Base-by-base conservation (phyloP, 2,888 invertebrate genomes). In the Apoderus coryli region DNA sequence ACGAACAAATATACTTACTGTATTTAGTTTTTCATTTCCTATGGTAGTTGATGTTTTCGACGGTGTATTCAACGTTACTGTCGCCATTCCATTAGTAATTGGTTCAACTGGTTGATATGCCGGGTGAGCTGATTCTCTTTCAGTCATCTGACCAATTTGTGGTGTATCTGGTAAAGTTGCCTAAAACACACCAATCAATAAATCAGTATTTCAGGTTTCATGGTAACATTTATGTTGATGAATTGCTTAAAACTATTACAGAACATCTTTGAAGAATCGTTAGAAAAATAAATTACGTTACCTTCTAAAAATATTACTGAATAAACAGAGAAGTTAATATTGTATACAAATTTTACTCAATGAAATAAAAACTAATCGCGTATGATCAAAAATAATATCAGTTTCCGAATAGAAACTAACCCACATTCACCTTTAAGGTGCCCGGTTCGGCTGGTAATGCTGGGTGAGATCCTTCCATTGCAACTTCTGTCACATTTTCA, bases 101-200 rank as follows among this genome's bases (percentile, higher is more conserved):
- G 50, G 42, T 14, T 55, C 55, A 4, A 48, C 37, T 22, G 52
- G 50, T 24, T 53, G 51, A 22, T 43, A 48, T 38, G 61, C 48
- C 2, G 11, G 27, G 64, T 92, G 89, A 0, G 93, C 92, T 0
- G 85, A 84, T 52, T 90, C 86, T 34, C 81, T 74, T 57, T 95
- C 95, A 3, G 96, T 96, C 45, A 50, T 49, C 32, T 50, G 50
- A 11, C 38, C 46, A n/a, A 50, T 50, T 22, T 76, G 78, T 6
- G 95, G 95, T 2, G 90, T 93, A 38, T 88, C 93, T 1, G 92
- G 73, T 15, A 95, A 61, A 0, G 90, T 80, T 0, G 85, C 78
- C 55, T 39, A 25, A 2, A 33, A 30, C n/a, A n/a, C 6, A 19
- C n/a, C 7, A 6, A 19, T 7, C 6, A 19, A 6, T n/a, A 19